Evolutionary conservation across 30 jellyfish, hydroid and myxozoan genomes (phyloP).

Genomic region (Aurelia aurita complex sp. Pacific): DNA sequence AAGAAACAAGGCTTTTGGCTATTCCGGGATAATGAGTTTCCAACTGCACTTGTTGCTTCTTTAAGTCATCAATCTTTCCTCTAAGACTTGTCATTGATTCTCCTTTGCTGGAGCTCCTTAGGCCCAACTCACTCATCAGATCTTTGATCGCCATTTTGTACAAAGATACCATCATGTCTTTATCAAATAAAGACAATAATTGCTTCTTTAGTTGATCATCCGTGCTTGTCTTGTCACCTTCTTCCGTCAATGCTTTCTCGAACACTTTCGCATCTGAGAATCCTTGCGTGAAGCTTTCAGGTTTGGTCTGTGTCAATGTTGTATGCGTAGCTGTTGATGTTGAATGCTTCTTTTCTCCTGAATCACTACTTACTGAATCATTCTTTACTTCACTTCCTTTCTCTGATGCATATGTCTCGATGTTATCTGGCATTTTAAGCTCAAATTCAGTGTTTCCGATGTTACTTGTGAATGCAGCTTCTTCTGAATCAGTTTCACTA

Average conservation of each 20-base stretch:
- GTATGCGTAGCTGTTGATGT: constrained; percentile 18
- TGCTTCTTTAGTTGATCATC: constrained; percentile 76
- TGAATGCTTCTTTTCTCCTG: constrained; percentile 64
- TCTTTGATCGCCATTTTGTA: constrained; percentile 93
- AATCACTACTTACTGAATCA: constrained; percentile 1
- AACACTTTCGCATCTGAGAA: constrained; percentile 58
- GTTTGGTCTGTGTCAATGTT: constrained; percentile 8
- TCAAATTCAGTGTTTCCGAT: constrained; percentile 62
- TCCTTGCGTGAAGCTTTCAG: constrained; percentile 59
- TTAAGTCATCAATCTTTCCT: constrained; percentile 59
- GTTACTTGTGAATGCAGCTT: constrained; percentile 52
- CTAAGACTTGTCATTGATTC: constrained; percentile 66
- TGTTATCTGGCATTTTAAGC: constrained; percentile 47
- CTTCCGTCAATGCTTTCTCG: constrained; percentile 68
- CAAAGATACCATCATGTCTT: constrained; percentile 96
- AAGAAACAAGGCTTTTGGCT: constrained; percentile 42
- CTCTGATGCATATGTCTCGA: constrained; percentile 4
- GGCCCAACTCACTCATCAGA: constrained; percentile 83
- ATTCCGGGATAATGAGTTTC: constrained; percentile 93
- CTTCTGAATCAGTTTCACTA: constrained; percentile 40
- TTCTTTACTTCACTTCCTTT: constrained; percentile 5
- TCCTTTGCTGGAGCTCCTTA: constrained; percentile 43
- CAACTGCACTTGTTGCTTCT: constrained; percentile 64
- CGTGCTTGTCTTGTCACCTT: constrained; percentile 21
- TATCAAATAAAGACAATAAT: constrained; percentile 81